Evolutionary conservation across 2,797 vertebrate genomes (phyloP).

Genomic region (Arremon brunneinucha): DNA sequence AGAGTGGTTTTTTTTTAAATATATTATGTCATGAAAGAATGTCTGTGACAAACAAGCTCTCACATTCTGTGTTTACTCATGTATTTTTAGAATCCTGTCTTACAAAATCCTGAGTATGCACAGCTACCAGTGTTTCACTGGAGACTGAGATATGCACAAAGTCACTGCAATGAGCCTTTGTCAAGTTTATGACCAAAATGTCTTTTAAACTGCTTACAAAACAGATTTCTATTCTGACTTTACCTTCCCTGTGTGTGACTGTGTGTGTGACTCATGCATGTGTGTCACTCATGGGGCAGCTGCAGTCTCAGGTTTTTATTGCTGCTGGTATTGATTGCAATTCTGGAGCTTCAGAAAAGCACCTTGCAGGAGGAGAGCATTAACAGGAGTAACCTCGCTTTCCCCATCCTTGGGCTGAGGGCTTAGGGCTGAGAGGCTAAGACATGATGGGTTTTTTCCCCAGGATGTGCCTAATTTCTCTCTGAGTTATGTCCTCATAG

Average conservation of each 20-base stretch:
- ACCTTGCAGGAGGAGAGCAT: neutral
- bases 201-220: neutral
- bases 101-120: neutral
- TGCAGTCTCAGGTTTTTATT: neutral
- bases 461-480: neutral
- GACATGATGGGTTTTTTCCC: neutral
- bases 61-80: neutral
- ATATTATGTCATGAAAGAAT: neutral
- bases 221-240: neutral
- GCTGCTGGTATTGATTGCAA: neutral
- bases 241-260: neutral
- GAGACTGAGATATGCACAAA: neutral
- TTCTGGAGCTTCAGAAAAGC: neutral
- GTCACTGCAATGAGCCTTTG: neutral
- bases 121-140: neutral
- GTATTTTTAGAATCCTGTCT: neutral
- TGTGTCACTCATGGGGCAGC: neutral
- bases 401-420: neutral
- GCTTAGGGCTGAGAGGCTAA: neutral
- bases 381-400: neutral
- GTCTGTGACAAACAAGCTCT: neutral
- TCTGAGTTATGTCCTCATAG: neutral
- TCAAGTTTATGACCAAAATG: neutral
- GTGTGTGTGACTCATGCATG: neutral
- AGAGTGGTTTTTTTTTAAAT: neutral